These are phyloP conservation scores for Dicyrtomina minuta DNA, from an alignment of 2,888 invertebrate species.

Conservation along the genomic window DNA sequence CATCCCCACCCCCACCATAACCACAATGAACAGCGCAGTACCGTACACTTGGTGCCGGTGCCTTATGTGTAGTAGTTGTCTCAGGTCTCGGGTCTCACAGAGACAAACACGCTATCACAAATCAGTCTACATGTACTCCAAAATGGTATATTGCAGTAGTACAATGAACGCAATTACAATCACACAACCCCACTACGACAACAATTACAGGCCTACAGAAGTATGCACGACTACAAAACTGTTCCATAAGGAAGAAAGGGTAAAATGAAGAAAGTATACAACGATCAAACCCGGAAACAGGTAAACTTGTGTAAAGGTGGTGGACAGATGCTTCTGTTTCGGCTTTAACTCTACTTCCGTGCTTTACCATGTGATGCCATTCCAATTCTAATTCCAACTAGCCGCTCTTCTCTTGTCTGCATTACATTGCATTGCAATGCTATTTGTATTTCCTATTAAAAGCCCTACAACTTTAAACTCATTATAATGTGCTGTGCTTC, in stretches of 20 bases:
- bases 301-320: constrained; percentile 23
- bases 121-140: too few species aligned
- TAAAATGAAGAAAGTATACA: not conserved
- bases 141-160: not conserved
- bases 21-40: too few species aligned
- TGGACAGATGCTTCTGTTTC: constrained; percentile 21
- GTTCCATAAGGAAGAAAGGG: not conserved
- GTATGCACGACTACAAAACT: too few species aligned
- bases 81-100: too few species aligned
- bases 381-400: not conserved
- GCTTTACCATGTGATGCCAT: constrained; percentile 20
- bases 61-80: too few species aligned
- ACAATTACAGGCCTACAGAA: too few species aligned
- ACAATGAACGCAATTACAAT: too few species aligned
- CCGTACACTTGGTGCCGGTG: too few species aligned
- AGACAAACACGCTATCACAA: too few species aligned
- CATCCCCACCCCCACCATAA: too few species aligned
- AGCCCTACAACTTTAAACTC: not conserved
- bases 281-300: constrained; percentile 24
- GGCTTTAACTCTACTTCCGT: constrained; percentile 18
- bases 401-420: too few species aligned
- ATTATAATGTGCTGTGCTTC: constrained; percentile 15
- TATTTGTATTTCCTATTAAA: constrained; percentile 6
- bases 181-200: too few species aligned
- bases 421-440: not conserved